These are phyloP conservation scores for Idaea straminata DNA, from an alignment of 2,888 invertebrate genomes.

Conservation along the genomic window DNA sequence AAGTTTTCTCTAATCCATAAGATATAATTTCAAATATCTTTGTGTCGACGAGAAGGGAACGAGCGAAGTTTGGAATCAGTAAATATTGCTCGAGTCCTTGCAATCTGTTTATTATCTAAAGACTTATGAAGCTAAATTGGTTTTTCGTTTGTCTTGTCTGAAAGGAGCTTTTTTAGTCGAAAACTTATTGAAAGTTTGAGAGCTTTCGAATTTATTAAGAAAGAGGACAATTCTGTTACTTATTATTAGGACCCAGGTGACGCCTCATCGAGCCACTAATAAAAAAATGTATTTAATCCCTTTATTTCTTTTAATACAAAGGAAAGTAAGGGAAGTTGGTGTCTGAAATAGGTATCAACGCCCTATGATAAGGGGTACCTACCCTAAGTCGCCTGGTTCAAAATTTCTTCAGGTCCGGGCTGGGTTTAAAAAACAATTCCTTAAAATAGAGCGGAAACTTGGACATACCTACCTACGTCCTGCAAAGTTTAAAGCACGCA, in stretches of 20 bases:
- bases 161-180: not conserved
- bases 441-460: too few relatives aligned
- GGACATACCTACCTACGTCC: too few relatives aligned
- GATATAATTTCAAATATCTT: not conserved
- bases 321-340: too few relatives aligned
- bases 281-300: too few relatives aligned
- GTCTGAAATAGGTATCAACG: too few relatives aligned
- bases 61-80: conserved; percentile 14
- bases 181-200: conserved; percentile 1
- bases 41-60: conserved; percentile 2
- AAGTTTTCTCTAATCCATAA: not conserved
- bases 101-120: conserved; percentile 18
- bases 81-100: conserved; percentile 14
- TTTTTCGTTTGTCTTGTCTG: conserved; percentile 2
- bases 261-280: too few relatives aligned
- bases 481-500: too few relatives aligned
- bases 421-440: too few relatives aligned
- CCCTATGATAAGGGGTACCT: too few relatives aligned
- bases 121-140: conserved; percentile 9
- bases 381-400: too few relatives aligned
- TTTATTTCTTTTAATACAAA: too few relatives aligned
- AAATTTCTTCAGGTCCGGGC: too few relatives aligned
- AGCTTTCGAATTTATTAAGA: not conserved
- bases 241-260: not conserved
- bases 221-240: not conserved